Evolutionary conservation across 2,888 invertebrate species (phyloP), one percentile per base, ranked within the genome.

Genomic region (Melanargia galathea): DNA sequence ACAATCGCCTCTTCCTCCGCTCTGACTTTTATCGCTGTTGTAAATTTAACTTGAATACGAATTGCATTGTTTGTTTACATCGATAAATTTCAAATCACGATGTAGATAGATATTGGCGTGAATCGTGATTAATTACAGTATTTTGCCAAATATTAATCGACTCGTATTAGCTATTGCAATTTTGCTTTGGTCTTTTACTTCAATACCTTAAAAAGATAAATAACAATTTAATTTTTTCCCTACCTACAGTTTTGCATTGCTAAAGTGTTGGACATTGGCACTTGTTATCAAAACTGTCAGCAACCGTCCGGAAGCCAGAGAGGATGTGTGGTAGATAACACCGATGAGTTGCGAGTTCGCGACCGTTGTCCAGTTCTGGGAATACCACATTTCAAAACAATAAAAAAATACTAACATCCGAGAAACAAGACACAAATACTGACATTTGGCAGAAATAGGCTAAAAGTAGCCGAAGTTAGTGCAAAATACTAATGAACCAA

Each of bases 321-420:
- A 84, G 89, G 90, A 90, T 87, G 81, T 77, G 71, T 78, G 90
- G 90, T 90, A 90, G 90, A 90, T 90, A 90, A 86, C 80, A 78
- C 74, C 78, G 71, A 78, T 80, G 80, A 82, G 79, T 79, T 76
- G 81, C 76, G 75, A n/a, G n/a, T n/a, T n/a, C n/a, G n/a, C n/a
- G n/a, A 77, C 79, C 85, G 77, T 78, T 84, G 83, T 80, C 78
- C 82, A 76, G 78, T 74, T 68, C 63, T 72, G 74, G 75, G 74
- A 74, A 77, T 62, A 63, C 66, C 64, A 52, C 22, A 56, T 52
- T 61, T 60, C 35, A 63, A 43, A 69, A 64, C 4, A 40, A 55
- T 4, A 38, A 24, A 33, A 52, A 35, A 35, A 30, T 8, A 26
- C 1, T 6, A 2, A 2, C 16, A 49, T 13, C 16, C 16, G 6